These are phyloP conservation scores for Cantharis flavilabris DNA, from an alignment of 2,888 invertebrate species.

Conservation along the genomic window DNA sequence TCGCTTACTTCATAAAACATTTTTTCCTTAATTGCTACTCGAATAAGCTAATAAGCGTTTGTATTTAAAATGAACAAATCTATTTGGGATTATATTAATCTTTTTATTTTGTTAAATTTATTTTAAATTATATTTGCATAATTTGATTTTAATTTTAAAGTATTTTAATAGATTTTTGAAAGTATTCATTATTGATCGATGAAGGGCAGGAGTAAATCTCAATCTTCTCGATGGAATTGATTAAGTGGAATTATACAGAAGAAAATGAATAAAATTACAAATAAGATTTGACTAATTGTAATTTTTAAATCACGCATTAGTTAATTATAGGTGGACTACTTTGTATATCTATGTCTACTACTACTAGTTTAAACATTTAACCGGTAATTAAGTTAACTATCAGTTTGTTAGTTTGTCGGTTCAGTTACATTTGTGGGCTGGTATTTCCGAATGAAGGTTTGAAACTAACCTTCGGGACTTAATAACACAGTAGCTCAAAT, in stretches of 20 bases:
- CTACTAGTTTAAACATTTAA: slow-evolving; percentile 20
- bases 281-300: not conserved
- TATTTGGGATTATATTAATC: no score
- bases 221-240: no score
- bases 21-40: no score
- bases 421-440: slow-evolving; percentile 27
- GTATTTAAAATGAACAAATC: no score
- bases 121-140: no score
- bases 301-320: not conserved
- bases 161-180: no score
- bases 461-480: slow-evolving; percentile 19
- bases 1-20: no score
- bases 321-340: not conserved
- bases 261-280: not conserved
- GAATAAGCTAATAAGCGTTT: no score
- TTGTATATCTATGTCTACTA: not conserved
- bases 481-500: slow-evolving; percentile 24
- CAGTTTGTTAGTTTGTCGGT: slow-evolving; percentile 28
- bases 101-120: no score
- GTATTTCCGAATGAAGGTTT: slow-evolving; percentile 26
- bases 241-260: not conserved
- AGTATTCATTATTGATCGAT: no score
- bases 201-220: no score
- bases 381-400: slow-evolving; percentile 36
- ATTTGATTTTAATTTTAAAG: no score